A percentile compares a stretch with the other conserved stretches of the same genome.
phyloP scores from a whole-genome alignment of 2,888 invertebrate species.

The Tribolium freemani region DNA sequence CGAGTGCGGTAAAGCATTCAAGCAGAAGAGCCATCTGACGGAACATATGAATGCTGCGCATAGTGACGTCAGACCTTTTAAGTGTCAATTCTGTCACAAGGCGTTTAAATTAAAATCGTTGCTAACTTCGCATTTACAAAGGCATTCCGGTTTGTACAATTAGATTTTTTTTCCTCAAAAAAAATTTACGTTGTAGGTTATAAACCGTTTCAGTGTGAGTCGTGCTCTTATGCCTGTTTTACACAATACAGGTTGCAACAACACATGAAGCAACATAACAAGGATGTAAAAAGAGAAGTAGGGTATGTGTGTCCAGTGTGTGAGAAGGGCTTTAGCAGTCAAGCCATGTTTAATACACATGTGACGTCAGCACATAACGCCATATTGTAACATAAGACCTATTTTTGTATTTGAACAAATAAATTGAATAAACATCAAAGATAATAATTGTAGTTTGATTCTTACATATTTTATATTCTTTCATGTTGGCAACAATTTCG shows the following conservation, averaged over 20 bases:
- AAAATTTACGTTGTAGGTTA: slow-evolving; percentile 49
- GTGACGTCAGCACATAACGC: slow-evolving; percentile 11
- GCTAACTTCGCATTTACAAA: slow-evolving; percentile 58
- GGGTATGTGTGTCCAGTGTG: slow-evolving; percentile 10
- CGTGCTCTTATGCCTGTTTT: slow-evolving; percentile 59
- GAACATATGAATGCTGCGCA: slow-evolving; percentile 58
- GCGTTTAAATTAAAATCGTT: slow-evolving; percentile 59
- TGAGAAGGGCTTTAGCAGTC: background rate
- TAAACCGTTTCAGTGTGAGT: slow-evolving; percentile 57
- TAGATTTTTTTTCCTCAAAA: slow-evolving; percentile 32
- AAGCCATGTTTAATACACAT: slow-evolving; percentile 15
- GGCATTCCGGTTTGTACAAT: slow-evolving; percentile 55
- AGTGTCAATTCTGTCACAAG: slow-evolving; percentile 56
- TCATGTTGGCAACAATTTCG: no score
- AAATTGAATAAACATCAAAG: background rate
- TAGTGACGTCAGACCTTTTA: slow-evolving; percentile 58
- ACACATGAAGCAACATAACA: slow-evolving; percentile 57
- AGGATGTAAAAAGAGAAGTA: slow-evolving; percentile 1
- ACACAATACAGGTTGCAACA: slow-evolving; percentile 58
- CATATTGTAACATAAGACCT: slow-evolving; percentile 1
- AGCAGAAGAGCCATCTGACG: slow-evolving; percentile 60
- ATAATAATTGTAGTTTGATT: background rate
- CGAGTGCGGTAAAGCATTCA: slow-evolving; percentile 59
- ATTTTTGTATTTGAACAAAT: background rate
- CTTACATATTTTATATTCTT: no score